phyloP scores from a whole-genome alignment of 2,888 invertebrate genomes.

The Pseudococcus longispinus region DNA sequence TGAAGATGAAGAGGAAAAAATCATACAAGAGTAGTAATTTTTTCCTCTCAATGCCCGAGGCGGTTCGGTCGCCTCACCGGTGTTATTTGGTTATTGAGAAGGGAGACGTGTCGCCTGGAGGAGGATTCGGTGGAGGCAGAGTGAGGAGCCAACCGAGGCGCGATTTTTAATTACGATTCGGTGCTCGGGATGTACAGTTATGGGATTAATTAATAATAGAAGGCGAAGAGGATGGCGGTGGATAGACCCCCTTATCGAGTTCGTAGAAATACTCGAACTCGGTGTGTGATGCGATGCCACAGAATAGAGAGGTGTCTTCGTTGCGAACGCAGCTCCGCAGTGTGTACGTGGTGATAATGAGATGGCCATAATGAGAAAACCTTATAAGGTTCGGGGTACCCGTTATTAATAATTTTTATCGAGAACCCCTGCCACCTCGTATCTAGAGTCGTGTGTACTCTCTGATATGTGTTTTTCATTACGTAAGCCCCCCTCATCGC shows the following conservation, averaged over 20 bases:
- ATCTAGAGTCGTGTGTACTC: neutral
- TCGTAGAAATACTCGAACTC: neutral
- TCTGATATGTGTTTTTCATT: neutral
- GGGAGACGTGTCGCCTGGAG: neutral
- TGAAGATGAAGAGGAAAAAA: neutral
- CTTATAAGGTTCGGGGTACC: neutral
- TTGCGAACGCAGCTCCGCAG: neutral
- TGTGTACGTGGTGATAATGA: neutral
- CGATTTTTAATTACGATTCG: conserved; percentile 22
- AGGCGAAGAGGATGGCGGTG: neutral
- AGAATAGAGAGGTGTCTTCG: neutral
- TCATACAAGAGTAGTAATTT: neutral
- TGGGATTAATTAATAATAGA: neutral
- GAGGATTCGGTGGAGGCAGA: neutral
- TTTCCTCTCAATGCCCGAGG: neutral
- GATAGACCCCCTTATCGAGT: neutral
- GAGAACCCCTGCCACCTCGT: neutral
- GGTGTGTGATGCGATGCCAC: neutral
- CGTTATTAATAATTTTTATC: neutral
- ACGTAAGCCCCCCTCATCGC: neutral
- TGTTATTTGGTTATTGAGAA: neutral
- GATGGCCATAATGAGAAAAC: conserved; percentile 9
- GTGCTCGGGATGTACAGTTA: neutral
- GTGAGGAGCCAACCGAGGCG: neutral
- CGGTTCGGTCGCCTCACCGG: neutral